Evolutionary conservation across 2,888 invertebrate species (phyloP), one percentile per base, ranked within the genome.

Genomic region (Drosophila leonis): DNA sequence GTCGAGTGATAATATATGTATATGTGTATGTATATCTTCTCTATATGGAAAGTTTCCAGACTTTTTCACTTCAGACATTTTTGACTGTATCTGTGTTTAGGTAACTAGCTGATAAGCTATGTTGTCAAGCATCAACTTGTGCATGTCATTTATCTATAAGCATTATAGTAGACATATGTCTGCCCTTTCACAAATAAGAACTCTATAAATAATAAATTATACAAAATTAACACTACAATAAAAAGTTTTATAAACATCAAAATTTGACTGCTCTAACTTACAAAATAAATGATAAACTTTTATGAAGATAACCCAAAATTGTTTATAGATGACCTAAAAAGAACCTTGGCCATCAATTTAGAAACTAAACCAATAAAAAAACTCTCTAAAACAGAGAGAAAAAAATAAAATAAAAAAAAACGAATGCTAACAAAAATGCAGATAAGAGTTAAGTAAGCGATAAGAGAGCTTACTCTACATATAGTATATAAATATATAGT

Each of bases 321-420:
- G 10, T 10, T 37, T 51, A 2, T 29, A 66, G 29, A 73, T 83
- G 74, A 83, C 83, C 83, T 83, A 71, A 72, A 84, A 52, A 41
- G 18, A 72, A 75, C 90, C 88, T 90, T 65, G 64, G 7, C 46
- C 80, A 41, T 51, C 59, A 56, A 69, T 27, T 29, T 7, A 9
- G 15, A 48, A 60, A 41, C 42, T 35, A 37, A 12, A 1, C 10
- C 20, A 61, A 57, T 27, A 37, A 57, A 13, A 65, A 49, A 75
- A 69, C 57, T 62, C 44, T 64, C 27, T 29, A 4, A 24, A 24
- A 24, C 24, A 24, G 24, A 2, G n/a, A n/a, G n/a, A 27, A 51
- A 62, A 55, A 55, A 41, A 35, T 51, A 46, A 37, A 39, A 51
- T 10, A 46, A 4, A 10, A 42, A 27, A 27, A 27, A 6, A 1